A percentile compares a stretch with the other conserved stretches of the same genome.
These are phyloP conservation scores for Lasioglossum baleicum DNA, from an alignment of 1,140 invertebrate genomes.

Conservation along the genomic window DNA sequence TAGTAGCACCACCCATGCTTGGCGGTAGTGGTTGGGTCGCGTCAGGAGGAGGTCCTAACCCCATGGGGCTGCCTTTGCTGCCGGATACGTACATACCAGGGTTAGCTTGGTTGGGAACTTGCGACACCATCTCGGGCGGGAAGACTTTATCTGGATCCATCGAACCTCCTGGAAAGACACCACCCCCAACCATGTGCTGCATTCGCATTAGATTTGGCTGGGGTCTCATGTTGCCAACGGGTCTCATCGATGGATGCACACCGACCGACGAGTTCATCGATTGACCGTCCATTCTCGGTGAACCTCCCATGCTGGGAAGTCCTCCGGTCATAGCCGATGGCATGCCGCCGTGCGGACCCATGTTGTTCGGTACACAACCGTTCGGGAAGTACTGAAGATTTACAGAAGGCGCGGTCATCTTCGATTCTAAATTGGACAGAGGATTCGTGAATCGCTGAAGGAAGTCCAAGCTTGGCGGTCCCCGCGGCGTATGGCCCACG, in stretches of 20 bases:
- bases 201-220: conserved; percentile 80
- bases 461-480: conserved; percentile 95
- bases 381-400: conserved; percentile 89
- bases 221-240: conserved; percentile 75
- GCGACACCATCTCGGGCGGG: conserved; percentile 76
- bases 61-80: conserved; percentile 79
- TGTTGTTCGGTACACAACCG: conserved; percentile 75
- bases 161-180: conserved; percentile 77
- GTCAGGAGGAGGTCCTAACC: conserved; percentile 80
- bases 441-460: conserved; percentile 93
- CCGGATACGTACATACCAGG: conserved; percentile 81
- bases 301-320: conserved; percentile 66
- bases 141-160: conserved; percentile 79
- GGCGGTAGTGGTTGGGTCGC: conserved; percentile 88
- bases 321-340: conserved; percentile 77
- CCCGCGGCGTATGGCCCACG: conserved; percentile 84
- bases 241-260: conserved; percentile 77
- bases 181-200: conserved; percentile 82
- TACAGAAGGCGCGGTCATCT: conserved; percentile 83
- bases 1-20: conserved; percentile 86
- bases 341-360: conserved; percentile 73
- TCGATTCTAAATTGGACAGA: conserved; percentile 85
- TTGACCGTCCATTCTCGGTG: conserved; percentile 70
- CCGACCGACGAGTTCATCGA: conserved; percentile 66
- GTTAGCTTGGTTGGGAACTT: conserved; percentile 75